Evolutionary conservation across 2,113 vertebrate genomes (phyloP).

Genomic region (Actenoides hombroni): DNA sequence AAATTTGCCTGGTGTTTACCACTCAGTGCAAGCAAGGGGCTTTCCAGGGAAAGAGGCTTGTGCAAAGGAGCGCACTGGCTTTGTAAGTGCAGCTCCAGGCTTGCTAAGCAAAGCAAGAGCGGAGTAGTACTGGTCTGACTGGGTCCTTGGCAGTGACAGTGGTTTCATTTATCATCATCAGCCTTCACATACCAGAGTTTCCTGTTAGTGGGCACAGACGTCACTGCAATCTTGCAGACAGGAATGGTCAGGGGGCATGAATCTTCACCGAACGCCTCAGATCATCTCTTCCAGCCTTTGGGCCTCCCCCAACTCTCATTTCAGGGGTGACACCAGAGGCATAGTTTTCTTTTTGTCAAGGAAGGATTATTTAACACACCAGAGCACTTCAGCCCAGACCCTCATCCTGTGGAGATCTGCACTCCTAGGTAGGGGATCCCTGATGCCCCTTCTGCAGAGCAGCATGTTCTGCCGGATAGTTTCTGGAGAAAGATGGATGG

Average conservation of each 20-base stretch:
- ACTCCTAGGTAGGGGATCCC: rapidly evolving
- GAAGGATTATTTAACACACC: neutral
- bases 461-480: neutral
- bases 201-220: neutral
- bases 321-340: neutral
- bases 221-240: neutral
- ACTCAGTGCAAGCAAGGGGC: neutral
- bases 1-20: neutral
- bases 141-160: neutral
- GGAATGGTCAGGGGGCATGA: neutral
- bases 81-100: neutral
- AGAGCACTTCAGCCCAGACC: neutral
- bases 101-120: neutral
- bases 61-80: neutral
- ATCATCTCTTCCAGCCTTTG: neutral
- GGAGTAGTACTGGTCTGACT: neutral
- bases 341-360: neutral
- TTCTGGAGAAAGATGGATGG: rapidly evolving
- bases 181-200: neutral
- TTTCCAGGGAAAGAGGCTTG: neutral
- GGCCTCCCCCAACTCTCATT: neutral
- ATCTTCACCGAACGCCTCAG: neutral
- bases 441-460: neutral
- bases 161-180: neutral
- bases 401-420: neutral